Conservation (phyloP, 1,140 invertebrate genomes). For the Scylla paramamosain region DNA sequence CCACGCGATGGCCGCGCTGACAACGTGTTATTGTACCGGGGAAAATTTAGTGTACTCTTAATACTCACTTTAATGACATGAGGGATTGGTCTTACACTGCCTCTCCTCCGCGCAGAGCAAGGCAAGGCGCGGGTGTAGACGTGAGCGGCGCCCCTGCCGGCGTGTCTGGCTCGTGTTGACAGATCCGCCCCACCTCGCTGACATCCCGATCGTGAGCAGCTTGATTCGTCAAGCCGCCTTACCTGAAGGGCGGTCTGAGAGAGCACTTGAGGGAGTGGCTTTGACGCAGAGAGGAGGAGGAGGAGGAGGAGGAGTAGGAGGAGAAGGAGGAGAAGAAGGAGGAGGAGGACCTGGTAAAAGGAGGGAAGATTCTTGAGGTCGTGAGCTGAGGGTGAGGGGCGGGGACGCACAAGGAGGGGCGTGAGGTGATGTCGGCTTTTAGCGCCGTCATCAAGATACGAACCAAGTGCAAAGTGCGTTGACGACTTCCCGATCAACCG, state of each 20-base stretch:
- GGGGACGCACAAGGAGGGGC: not conserved
- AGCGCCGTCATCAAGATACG: slow-evolving; percentile 45
- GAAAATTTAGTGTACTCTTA: not conserved
- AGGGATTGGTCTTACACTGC: not conserved
- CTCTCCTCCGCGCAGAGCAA: not conserved
- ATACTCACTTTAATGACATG: not conserved
- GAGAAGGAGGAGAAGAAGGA: too few relatives aligned
- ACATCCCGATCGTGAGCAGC: not conserved
- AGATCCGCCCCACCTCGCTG: not conserved
- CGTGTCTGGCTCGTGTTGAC: not conserved
- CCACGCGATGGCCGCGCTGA: not conserved
- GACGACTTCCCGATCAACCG: slow-evolving; percentile 19
- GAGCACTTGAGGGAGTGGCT: not conserved
- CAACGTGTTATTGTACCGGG: not conserved
- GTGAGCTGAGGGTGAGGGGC: not conserved
- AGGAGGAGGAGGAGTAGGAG: not conserved
- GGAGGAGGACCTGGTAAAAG: too few relatives aligned
- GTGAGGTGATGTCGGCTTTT: not conserved
- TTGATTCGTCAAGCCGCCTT: not conserved
- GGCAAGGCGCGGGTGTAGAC: not conserved
- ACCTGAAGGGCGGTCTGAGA: not conserved
- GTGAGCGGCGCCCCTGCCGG: not conserved
- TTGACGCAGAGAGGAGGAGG: not conserved
- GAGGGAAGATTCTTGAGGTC: not conserved
- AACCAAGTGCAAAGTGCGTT: slow-evolving; percentile 30